A percentile compares a stretch with the other conserved stretches of the same genome.
Conservation (phyloP, 2,113 vertebrate genomes). For the Dipodomys stephensi region DNA sequence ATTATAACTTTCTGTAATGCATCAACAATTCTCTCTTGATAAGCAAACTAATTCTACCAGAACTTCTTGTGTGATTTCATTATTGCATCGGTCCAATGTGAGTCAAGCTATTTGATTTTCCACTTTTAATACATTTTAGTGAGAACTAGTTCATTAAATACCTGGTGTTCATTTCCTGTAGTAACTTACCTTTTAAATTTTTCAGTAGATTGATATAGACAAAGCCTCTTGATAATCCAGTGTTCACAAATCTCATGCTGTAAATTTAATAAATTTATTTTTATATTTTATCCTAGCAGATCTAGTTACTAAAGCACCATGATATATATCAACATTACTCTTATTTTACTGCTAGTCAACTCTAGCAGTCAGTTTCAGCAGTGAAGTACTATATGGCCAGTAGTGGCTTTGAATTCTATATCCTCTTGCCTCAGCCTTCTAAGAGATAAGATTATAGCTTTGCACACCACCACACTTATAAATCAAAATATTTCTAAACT, state of each 20-base stretch:
- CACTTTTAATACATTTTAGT: background rate
- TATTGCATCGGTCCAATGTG: background rate
- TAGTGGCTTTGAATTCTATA: no score
- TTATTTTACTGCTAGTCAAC: background rate
- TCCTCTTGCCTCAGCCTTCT: no score
- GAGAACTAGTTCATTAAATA: background rate
- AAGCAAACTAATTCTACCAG: background rate
- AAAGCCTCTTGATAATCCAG: background rate
- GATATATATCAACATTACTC: background rate
- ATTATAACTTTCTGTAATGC: background rate
- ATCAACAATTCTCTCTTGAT: background rate
- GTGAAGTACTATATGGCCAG: no score
- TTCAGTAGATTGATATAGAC: background rate
- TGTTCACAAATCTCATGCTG: background rate
- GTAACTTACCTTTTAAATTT: background rate
- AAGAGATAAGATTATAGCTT: no score
- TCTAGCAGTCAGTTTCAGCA: background rate
- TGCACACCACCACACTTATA: no score
- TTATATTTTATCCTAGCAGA: background rate
- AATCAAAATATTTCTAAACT: slow-evolving; percentile 18
- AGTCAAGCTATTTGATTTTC: slow-evolving; percentile 20
- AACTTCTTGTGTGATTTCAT: slow-evolving; percentile 22
- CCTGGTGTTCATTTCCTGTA: background rate
- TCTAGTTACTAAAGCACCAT: background rate
- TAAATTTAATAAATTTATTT: background rate